These are phyloP conservation scores for Melanotaenia pygmaea DNA, from an alignment of 2,797 vertebrate species.

Conservation along the genomic window DNA sequence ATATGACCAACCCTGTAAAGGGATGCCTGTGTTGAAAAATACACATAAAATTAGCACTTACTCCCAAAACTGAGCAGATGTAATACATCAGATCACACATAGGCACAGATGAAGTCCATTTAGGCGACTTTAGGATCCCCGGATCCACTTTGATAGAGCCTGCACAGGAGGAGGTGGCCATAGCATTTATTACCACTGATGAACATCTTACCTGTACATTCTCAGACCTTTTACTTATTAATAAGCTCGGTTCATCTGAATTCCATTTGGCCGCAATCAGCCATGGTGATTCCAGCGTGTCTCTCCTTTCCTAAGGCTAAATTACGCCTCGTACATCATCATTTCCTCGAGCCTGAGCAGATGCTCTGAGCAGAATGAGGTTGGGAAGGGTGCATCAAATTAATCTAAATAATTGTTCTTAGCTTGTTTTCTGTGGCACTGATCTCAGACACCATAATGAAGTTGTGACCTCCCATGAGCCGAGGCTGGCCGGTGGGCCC, in stretches of 20 bases:
- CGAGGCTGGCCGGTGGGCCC: slow-evolving; percentile 31
- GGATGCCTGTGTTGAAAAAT: slow-evolving; percentile 34
- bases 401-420: slow-evolving; percentile 78
- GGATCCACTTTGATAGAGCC: slow-evolving; percentile 17
- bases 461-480: slow-evolving; percentile 51
- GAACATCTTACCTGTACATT: slow-evolving; percentile 62
- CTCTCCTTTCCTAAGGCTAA: slow-evolving; percentile 55
- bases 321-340: slow-evolving; percentile 75
- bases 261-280: slow-evolving; percentile 66
- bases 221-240: slow-evolving; percentile 53
- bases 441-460: slow-evolving; percentile 63
- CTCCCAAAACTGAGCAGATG: slow-evolving; percentile 29
- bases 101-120: slow-evolving; percentile 39
- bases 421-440: slow-evolving; percentile 56
- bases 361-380: slow-evolving; percentile 68
- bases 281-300: slow-evolving; percentile 45
- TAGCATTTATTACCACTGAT: slow-evolving; percentile 62
- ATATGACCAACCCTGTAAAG: neutral
- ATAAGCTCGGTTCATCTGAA: slow-evolving; percentile 64
- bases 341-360: slow-evolving; percentile 72
- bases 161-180: slow-evolving; percentile 15
- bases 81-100: slow-evolving; percentile 17
- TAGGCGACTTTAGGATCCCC: slow-evolving; percentile 20
- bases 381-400: slow-evolving; percentile 69
- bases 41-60: slow-evolving; percentile 28